These are phyloP conservation scores for Bhutanitis thaidina DNA, from an alignment of 2,888 invertebrate genomes.

Conservation along the genomic window DNA sequence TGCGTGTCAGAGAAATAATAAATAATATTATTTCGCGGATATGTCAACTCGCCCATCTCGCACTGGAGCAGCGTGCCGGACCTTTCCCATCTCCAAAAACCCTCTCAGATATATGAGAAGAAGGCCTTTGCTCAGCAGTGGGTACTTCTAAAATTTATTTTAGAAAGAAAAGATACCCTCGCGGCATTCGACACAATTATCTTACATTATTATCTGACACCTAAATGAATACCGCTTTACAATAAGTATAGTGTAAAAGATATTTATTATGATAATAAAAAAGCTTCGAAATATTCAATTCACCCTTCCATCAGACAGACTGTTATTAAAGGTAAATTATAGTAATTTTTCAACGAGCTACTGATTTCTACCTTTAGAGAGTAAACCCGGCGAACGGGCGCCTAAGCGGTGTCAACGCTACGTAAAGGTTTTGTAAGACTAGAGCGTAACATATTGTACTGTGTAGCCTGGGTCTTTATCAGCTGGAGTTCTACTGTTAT, in stretches of 20 bases:
- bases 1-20: too few species aligned
- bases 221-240: background rate
- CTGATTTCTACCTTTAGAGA: background rate
- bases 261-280: background rate
- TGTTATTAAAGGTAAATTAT: constrained; percentile 11
- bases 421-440: background rate
- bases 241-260: background rate
- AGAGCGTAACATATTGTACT: background rate
- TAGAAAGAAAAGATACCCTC: too few species aligned
- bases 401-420: background rate
- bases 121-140: too few species aligned
- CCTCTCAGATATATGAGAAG: too few species aligned
- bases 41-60: too few species aligned
- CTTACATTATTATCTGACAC: background rate
- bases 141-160: too few species aligned
- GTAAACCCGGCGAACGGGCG: constrained; percentile 1
- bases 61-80: too few species aligned
- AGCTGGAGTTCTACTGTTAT: too few species aligned
- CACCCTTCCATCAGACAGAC: background rate
- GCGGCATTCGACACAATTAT: too few species aligned
- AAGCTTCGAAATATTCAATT: background rate
- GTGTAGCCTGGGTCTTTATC: too few species aligned
- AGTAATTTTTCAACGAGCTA: constrained; percentile 16
- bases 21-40: too few species aligned
- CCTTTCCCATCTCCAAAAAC: too few species aligned